Evolutionary conservation across 1,140 invertebrate genomes (phyloP).

Genomic region (Propsilocerus akamusi): DNA sequence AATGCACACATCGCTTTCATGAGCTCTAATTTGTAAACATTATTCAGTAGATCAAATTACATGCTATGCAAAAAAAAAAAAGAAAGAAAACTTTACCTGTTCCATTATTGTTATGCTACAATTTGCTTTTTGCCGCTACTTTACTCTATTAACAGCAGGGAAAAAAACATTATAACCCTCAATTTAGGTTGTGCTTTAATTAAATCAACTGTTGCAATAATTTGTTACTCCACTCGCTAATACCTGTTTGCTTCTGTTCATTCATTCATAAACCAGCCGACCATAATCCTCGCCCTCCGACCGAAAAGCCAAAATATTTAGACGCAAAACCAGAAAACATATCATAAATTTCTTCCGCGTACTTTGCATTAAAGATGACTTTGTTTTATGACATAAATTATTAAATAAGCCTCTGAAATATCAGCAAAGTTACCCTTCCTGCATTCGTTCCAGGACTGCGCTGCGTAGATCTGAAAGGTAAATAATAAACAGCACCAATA

Average conservation of each 20-base stretch:
- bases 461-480: background rate
- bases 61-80: too few species aligned
- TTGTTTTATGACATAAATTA: background rate
- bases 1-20: too few species aligned
- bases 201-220: conserved; percentile 2
- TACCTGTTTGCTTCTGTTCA: background rate
- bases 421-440: background rate
- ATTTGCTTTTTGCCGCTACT: too few species aligned
- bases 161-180: background rate
- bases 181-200: background rate
- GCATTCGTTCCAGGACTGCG: background rate
- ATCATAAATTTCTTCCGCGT: background rate
- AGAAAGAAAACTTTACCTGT: too few species aligned
- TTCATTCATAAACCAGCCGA: background rate
- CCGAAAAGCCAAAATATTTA: too few species aligned
- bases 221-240: background rate
- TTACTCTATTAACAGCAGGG: too few species aligned
- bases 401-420: background rate
- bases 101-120: too few species aligned
- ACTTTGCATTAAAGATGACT: background rate
- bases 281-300: too few species aligned
- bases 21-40: too few species aligned
- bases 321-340: too few species aligned
- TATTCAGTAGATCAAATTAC: too few species aligned
- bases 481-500: background rate